These are phyloP conservation scores for Vireo griseus DNA, from an alignment of 2,797 vertebrate genomes.

Conservation along the genomic window DNA sequence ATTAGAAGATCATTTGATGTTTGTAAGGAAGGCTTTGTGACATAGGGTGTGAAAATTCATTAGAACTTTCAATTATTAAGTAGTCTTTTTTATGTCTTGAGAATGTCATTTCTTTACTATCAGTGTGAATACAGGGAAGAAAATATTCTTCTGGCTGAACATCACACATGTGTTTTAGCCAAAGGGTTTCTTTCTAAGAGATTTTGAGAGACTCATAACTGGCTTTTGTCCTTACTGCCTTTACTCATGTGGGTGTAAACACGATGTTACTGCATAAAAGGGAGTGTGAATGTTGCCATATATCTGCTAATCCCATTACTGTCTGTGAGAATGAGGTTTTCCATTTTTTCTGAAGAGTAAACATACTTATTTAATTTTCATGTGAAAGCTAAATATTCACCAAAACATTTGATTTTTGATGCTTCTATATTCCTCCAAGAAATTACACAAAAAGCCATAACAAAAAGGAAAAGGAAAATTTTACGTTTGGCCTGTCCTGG, in stretches of 20 bases:
- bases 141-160: not conserved
- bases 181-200: not conserved
- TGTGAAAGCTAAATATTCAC: not conserved
- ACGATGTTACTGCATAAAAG: not conserved
- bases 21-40: not conserved
- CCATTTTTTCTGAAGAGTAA: not conserved
- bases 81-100: not conserved
- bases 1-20: not conserved
- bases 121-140: not conserved
- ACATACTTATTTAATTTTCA: not conserved
- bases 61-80: not conserved
- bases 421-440: not conserved
- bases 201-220: not conserved
- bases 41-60: not conserved
- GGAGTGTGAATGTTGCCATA: not conserved
- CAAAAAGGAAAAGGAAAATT: not conserved
- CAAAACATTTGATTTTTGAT: not conserved
- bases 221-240: not conserved
- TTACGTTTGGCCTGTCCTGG: not conserved
- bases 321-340: not conserved
- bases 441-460: not conserved
- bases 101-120: not conserved
- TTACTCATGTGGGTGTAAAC: not conserved
- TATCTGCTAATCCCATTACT: not conserved
- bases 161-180: not conserved